These are phyloP conservation scores for Ophion ventricosus DNA, from an alignment of 2,888 invertebrate species.

Conservation along the genomic window DNA sequence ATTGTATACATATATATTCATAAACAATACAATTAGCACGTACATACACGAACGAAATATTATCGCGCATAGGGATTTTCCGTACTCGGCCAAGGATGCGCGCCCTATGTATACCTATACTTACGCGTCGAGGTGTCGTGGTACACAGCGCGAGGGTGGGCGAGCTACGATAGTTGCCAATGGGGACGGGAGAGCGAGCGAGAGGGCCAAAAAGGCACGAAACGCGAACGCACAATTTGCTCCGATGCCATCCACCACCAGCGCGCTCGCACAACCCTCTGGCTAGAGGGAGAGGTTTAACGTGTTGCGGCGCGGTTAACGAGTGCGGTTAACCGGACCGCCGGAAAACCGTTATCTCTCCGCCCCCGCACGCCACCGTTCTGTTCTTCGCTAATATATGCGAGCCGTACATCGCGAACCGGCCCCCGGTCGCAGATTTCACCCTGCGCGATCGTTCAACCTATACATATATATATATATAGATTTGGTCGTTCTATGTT, in stretches of 20 bases:
- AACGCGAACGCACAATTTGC: slow-evolving; percentile 64
- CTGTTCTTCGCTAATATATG: slow-evolving; percentile 81
- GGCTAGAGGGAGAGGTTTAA: slow-evolving; percentile 72
- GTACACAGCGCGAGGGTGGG: background rate
- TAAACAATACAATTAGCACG: too few relatives aligned
- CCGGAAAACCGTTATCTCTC: slow-evolving; percentile 78
- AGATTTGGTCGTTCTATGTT: slow-evolving; percentile 44
- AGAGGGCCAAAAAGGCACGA: background rate
- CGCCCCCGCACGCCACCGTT: slow-evolving; percentile 48
- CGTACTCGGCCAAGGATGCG: too few relatives aligned
- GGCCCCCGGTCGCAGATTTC: slow-evolving; percentile 60
- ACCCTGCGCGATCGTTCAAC: slow-evolving; percentile 52
- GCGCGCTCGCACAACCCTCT: slow-evolving; percentile 16
- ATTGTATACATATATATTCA: too few relatives aligned
- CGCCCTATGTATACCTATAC: too few relatives aligned
- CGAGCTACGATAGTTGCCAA: background rate
- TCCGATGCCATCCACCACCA: slow-evolving; percentile 38
- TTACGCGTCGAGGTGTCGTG: background rate
- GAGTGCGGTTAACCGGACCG: slow-evolving; percentile 82
- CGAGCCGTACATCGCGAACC: slow-evolving; percentile 64
- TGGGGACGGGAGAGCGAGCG: background rate
- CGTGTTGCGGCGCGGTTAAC: slow-evolving; percentile 82
- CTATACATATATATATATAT: slow-evolving; percentile 35
- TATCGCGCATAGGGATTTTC: too few relatives aligned
- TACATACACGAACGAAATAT: too few relatives aligned